Conservation (phyloP, 35 echinoderm and acorn worm species). For the Apostichopus parvimensis region DNA sequence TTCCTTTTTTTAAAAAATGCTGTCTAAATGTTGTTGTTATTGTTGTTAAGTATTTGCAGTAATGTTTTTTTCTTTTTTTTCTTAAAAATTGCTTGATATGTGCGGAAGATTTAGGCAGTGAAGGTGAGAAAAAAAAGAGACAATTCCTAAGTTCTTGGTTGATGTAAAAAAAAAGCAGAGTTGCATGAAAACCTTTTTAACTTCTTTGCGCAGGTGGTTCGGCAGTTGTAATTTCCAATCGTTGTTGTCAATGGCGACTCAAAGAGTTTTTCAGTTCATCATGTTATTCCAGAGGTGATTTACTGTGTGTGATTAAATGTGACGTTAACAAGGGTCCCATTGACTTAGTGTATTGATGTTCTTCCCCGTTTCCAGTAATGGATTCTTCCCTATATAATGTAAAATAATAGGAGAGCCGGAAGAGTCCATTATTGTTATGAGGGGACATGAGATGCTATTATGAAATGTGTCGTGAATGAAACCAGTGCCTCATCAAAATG, state of each 20-base stretch:
- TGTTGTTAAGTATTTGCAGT: constrained; percentile 31
- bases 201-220: constrained; percentile 42
- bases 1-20: neutral
- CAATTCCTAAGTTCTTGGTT: constrained; percentile 58
- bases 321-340: constrained; percentile 58
- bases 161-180: constrained; percentile 25
- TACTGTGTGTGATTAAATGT: constrained; percentile 60
- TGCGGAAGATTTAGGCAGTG: neutral
- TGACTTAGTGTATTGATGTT: constrained; percentile 61
- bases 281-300: constrained; percentile 62
- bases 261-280: constrained; percentile 61
- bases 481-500: constrained; percentile 60
- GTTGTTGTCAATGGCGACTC: constrained; percentile 60
- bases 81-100: constrained; percentile 33
- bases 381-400: constrained; percentile 59
- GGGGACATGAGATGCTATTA: constrained; percentile 61
- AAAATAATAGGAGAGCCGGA: constrained; percentile 60
- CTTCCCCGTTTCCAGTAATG: constrained; percentile 41
- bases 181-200: constrained; percentile 42
- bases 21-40: constrained; percentile 37
- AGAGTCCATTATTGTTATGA: constrained; percentile 50
- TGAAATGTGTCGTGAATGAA: constrained; percentile 62
- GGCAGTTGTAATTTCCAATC: constrained; percentile 54
- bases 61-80: neutral
- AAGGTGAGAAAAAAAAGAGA: constrained; percentile 22